phyloP scores from a whole-genome alignment of 1,140 invertebrate genomes.

The Rhagoletis zephyria region DNA sequence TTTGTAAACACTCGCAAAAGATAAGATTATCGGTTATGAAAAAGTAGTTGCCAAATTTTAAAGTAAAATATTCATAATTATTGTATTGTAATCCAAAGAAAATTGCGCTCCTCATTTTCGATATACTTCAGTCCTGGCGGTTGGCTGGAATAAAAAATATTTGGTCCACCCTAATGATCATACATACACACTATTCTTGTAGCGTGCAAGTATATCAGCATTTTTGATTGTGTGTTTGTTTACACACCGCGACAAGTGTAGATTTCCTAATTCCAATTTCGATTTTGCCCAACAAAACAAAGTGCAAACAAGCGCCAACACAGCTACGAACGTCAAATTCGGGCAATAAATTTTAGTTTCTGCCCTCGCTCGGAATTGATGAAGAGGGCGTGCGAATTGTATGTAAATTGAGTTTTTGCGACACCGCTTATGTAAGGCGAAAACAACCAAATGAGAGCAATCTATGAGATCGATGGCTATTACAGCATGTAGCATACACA shows the following conservation, averaged over 20 bases:
- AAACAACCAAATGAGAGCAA: not conserved
- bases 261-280: slow-evolving; percentile 52
- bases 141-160: no score
- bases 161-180: no score
- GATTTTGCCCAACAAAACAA: slow-evolving; percentile 20
- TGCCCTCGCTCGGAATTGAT: not conserved
- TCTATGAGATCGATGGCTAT: not conserved
- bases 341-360: slow-evolving; percentile 34
- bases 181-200: no score
- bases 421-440: not conserved
- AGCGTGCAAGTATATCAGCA: no score
- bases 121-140: no score
- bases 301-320: slow-evolving; percentile 12
- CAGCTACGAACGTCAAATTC: not conserved
- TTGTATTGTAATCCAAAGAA: no score
- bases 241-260: slow-evolving; percentile 46
- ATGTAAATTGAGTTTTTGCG: slow-evolving; percentile 23
- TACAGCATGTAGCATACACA: not conserved
- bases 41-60: no score
- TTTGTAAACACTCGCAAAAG: no score
- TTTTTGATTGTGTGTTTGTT: not conserved
- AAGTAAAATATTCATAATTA: no score
- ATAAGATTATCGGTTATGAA: no score
- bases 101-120: no score
- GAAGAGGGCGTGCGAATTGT: slow-evolving; percentile 7